These are phyloP conservation scores for Amphipyra tragopoginis DNA, from an alignment of 2,888 invertebrate species.

Conservation along the genomic window DNA sequence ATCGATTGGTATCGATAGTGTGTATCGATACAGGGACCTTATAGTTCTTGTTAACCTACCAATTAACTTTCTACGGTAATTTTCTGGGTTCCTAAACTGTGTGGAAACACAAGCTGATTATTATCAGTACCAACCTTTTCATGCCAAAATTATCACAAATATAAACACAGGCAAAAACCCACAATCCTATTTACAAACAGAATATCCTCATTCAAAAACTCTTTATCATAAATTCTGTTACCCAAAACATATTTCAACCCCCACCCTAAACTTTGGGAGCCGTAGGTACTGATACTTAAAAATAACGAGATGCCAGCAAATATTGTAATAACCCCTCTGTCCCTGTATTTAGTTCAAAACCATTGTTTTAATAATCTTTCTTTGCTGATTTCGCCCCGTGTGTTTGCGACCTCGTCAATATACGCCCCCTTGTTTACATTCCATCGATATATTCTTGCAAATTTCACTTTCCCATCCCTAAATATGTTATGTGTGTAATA, in stretches of 20 bases:
- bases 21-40: too few species aligned
- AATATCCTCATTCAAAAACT: constrained; percentile 59
- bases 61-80: too few species aligned
- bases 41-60: too few species aligned
- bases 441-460: constrained; percentile 79
- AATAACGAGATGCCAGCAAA: constrained; percentile 89
- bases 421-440: constrained; percentile 73
- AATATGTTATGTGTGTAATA: constrained; percentile 80
- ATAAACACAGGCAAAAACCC: constrained; percentile 46
- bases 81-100: not conserved
- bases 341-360: constrained; percentile 72
- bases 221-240: constrained; percentile 60
- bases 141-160: constrained; percentile 31
- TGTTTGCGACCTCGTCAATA: constrained; percentile 69
- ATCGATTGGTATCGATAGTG: too few species aligned
- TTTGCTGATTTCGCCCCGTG: constrained; percentile 74
- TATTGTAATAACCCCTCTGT: constrained; percentile 84
- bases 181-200: constrained; percentile 53
- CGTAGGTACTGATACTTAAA: constrained; percentile 85
- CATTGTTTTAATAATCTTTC: constrained; percentile 82
- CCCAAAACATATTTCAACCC: constrained; percentile 55
- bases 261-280: constrained; percentile 76
- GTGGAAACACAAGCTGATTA: constrained; percentile 9
- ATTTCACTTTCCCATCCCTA: constrained; percentile 76
- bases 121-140: not conserved